Conservation (phyloP, 2,888 invertebrate genomes). For the Gastracanthus pulcherrimus region DNA sequence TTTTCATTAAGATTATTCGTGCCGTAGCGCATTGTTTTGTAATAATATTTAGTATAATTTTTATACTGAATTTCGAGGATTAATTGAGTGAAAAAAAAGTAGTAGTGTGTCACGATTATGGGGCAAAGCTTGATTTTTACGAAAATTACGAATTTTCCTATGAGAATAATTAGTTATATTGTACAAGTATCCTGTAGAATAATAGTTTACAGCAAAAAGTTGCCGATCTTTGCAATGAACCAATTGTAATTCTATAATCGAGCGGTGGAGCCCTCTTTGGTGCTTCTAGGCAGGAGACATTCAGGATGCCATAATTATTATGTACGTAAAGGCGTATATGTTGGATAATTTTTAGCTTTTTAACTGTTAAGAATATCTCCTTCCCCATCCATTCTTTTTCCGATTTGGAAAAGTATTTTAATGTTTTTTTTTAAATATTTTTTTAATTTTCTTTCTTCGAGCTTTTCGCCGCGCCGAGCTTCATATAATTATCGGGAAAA, state of each 20-base stretch:
- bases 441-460: not conserved
- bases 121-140: too few species aligned
- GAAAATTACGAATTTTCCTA: too few species aligned
- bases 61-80: not conserved
- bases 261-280: conserved; percentile 41
- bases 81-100: not conserved
- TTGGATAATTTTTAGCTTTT: conserved; percentile 48
- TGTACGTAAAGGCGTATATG: conserved; percentile 50
- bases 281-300: conserved; percentile 51
- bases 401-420: conserved; percentile 29
- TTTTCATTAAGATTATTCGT: conserved; percentile 27
- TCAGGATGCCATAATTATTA: conserved; percentile 58
- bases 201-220: conserved; percentile 33
- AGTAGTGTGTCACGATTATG: too few species aligned
- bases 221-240: conserved; percentile 41
- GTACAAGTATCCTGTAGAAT: too few species aligned
- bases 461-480: not conserved
- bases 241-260: conserved; percentile 18
- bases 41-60: conserved; percentile 30
- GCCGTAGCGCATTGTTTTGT: conserved; percentile 12
- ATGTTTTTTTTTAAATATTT: not conserved
- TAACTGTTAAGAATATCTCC: conserved; percentile 35
- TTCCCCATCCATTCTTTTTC: not conserved
- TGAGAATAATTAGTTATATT: too few species aligned
- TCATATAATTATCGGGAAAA: not conserved